phyloP scores from a whole-genome alignment of 2,113 vertebrate genomes.

The Zeus faber region DNA sequence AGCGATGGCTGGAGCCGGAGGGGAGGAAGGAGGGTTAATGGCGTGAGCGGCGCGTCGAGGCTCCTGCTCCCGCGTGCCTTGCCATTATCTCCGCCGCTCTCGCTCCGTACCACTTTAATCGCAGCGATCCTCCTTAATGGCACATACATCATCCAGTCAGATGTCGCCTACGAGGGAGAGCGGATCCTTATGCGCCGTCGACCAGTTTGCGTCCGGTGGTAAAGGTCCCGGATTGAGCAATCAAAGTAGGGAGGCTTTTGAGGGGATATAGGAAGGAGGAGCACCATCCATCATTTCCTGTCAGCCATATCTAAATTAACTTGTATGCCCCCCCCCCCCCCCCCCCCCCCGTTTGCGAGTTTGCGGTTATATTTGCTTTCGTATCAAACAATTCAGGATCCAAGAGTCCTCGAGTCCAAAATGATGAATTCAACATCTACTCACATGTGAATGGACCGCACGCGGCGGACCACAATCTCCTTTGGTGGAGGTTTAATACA shows the following conservation, averaged over 20 bases:
- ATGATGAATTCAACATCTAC: too few relatives aligned
- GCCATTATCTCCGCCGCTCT: constrained; percentile 40
- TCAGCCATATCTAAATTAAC: too few relatives aligned
- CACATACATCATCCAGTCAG: constrained; percentile 53
- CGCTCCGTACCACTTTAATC: constrained; percentile 53
- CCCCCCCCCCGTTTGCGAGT: too few relatives aligned
- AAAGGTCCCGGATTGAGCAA: constrained; percentile 3
- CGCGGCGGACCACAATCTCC: too few relatives aligned
- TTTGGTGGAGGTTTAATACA: too few relatives aligned
- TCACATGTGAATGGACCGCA: too few relatives aligned
- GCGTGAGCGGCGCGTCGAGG: constrained; percentile 31
- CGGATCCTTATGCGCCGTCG: constrained; percentile 20
- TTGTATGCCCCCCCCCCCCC: too few relatives aligned
- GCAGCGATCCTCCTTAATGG: constrained; percentile 40
- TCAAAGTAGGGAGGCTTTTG: constrained; percentile 10
- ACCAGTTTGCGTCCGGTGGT: constrained; percentile 12
- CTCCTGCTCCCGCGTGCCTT: constrained; percentile 35
- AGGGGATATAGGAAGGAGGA: background rate
- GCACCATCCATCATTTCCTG: constrained; percentile 5
- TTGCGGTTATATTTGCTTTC: too few relatives aligned
- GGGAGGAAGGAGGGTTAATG: constrained; percentile 52
- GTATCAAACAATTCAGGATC: too few relatives aligned
- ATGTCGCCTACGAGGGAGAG: constrained; percentile 40
- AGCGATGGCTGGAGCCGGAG: constrained; percentile 43
- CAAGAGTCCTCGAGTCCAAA: too few relatives aligned